phyloP scores from a whole-genome alignment of 1,140 invertebrate species.

The Glossosoma conforme region DNA sequence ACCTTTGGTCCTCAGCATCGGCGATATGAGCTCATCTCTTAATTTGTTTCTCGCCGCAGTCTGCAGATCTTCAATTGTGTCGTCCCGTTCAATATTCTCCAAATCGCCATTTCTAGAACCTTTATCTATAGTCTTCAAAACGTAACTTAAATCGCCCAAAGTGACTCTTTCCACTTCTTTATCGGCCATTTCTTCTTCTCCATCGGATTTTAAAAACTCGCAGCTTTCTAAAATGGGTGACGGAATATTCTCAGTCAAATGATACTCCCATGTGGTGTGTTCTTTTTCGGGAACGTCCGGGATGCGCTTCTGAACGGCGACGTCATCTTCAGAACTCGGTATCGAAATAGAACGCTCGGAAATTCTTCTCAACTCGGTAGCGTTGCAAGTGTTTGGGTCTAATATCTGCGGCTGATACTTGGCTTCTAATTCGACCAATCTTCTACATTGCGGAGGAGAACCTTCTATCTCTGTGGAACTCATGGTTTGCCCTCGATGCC shows the following conservation, averaged over 20 bases:
- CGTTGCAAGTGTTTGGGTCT: constrained; percentile 52
- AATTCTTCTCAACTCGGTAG: constrained; percentile 59
- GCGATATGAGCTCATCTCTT: constrained; percentile 52
- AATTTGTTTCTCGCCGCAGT: constrained; percentile 35
- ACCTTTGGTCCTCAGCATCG: constrained; percentile 58
- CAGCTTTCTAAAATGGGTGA: constrained; percentile 55
- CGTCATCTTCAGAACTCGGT: constrained; percentile 63
- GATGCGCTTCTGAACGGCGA: constrained; percentile 38
- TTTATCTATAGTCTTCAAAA: constrained; percentile 34
- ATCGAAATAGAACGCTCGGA: constrained; percentile 66
- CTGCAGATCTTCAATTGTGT: too few species aligned
- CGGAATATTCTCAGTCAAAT: constrained; percentile 54
- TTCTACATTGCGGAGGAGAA: constrained; percentile 60
- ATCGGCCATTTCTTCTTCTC: constrained; percentile 51
- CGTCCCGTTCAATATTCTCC: constrained; percentile 1
- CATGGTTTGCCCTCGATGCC: constrained; percentile 66
- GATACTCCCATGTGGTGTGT: constrained; percentile 56
- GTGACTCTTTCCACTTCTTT: constrained; percentile 49
- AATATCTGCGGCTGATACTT: constrained; percentile 56
- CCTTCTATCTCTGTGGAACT: constrained; percentile 68
- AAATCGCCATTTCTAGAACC: constrained; percentile 12
- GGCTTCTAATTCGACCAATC: constrained; percentile 53
- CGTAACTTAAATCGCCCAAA: constrained; percentile 15
- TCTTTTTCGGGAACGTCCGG: constrained; percentile 49
- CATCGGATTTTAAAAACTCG: constrained; percentile 55